Evolutionary conservation across 2,888 invertebrate species (phyloP).

Genomic region (Caenorhabditis imperialis): DNA sequence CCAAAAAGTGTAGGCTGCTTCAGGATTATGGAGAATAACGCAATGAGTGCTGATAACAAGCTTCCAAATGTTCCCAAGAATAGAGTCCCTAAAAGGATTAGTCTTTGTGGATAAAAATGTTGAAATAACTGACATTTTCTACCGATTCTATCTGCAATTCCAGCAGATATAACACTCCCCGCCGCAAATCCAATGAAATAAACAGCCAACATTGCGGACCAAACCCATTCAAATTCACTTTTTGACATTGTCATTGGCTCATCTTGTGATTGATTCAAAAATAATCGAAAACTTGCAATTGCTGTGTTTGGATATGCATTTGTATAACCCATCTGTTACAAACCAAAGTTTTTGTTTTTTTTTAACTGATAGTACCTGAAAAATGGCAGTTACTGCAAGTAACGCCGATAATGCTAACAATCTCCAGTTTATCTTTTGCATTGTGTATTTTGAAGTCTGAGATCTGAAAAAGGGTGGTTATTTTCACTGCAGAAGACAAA

Average conservation of each 20-base stretch:
- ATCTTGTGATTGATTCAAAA: conserved; percentile 34
- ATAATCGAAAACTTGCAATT: conserved; percentile 46
- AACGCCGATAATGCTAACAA: conserved; percentile 30
- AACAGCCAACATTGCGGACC: conserved; percentile 70
- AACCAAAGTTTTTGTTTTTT: not conserved
- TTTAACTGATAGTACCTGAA: conserved; percentile 30
- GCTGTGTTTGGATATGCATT: conserved; percentile 73
- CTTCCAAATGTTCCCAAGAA: conserved; percentile 59
- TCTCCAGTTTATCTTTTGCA: conserved; percentile 39
- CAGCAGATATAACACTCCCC: conserved; percentile 67
- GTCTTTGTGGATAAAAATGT: not conserved
- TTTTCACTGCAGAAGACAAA: too few species aligned
- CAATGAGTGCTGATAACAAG: conserved; percentile 55
- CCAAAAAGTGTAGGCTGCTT: conserved; percentile 60
- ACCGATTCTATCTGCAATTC: conserved; percentile 70
- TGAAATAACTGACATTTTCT: conserved; percentile 69
- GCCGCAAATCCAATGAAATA: conserved; percentile 71
- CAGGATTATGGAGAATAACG: conserved; percentile 53
- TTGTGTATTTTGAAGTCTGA: too few species aligned
- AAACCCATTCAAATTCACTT: conserved; percentile 68
- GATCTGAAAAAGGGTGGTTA: not conserved
- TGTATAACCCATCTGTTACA: conserved; percentile 70
- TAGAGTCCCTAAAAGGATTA: conserved; percentile 54
- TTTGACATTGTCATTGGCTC: conserved; percentile 31
- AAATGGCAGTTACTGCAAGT: conserved; percentile 47